Percentiles rank a stretch among this genome's conserved stretches.
phyloP scores from a whole-genome alignment of 2,888 invertebrate genomes.

The Tupiocoris notatus region DNA sequence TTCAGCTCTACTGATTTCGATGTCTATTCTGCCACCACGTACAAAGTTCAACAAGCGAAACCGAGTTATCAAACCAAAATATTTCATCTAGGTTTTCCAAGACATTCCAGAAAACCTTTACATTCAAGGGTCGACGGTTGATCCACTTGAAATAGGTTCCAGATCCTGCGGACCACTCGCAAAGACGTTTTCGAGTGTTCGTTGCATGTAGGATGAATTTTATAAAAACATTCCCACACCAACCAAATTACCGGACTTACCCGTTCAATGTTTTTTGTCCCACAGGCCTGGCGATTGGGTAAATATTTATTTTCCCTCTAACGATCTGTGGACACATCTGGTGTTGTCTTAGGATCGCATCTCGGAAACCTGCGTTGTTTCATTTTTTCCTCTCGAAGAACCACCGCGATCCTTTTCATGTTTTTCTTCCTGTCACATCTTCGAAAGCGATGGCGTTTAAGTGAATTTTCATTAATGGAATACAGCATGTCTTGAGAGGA shows the following conservation, averaged over 20 bases:
- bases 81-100: no score
- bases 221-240: not conserved
- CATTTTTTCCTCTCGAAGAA: not conserved
- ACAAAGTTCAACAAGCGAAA: no score
- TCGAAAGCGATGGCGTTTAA: not conserved
- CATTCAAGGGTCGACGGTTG: no score
- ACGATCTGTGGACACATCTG: conserved; percentile 39
- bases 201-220: not conserved
- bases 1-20: no score
- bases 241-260: not conserved
- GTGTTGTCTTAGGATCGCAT: conserved; percentile 36
- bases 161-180: no score
- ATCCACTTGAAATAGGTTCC: no score
- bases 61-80: no score
- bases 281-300: not conserved
- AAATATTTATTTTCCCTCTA: conserved; percentile 39
- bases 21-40: no score
- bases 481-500: no score
- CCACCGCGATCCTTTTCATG: not conserved
- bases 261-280: not conserved
- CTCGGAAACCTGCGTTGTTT: not conserved
- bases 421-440: not conserved
- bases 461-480: not conserved
- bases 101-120: no score
- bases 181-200: no score